phyloP scores from a whole-genome alignment of 2,113 vertebrate genomes.

The Puffinus mauretanicus region DNA sequence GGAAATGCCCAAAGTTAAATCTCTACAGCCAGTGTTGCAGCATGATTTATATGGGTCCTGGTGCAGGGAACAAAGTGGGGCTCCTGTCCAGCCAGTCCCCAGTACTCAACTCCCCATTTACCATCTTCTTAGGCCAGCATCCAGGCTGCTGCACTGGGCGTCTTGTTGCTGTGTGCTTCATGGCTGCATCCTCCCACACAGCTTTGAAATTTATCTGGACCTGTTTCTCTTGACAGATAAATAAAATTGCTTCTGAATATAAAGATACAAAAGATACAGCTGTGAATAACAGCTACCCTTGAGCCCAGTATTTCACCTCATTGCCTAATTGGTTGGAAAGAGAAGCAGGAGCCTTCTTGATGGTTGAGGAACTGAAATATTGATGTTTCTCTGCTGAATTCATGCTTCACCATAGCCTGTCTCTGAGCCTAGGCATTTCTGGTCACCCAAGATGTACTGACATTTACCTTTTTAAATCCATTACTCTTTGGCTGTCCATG shows the following conservation, averaged over 20 bases:
- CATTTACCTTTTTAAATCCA: background rate
- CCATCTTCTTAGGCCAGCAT: background rate
- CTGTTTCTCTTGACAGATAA: background rate
- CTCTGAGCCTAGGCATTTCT: background rate
- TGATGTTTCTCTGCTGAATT: background rate
- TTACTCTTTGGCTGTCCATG: background rate
- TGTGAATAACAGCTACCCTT: background rate
- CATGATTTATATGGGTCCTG: background rate
- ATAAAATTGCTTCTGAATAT: background rate
- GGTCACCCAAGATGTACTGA: background rate
- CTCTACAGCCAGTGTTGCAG: background rate
- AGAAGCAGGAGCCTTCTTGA: background rate
- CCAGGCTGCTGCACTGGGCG: background rate
- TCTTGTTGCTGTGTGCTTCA: background rate
- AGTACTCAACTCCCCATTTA: background rate
- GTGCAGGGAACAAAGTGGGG: background rate
- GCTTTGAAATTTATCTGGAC: background rate
- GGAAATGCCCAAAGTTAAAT: background rate
- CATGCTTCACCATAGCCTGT: background rate
- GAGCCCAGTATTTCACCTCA: background rate
- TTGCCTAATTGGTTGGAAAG: background rate
- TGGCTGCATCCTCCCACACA: background rate
- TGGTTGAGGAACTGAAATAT: background rate
- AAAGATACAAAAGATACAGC: background rate
- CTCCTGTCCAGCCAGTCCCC: background rate